Percentiles rank a stretch among this genome's conserved stretches.
Conservation (phyloP, 2,888 invertebrate species). For the Leucophenga montana region DNA sequence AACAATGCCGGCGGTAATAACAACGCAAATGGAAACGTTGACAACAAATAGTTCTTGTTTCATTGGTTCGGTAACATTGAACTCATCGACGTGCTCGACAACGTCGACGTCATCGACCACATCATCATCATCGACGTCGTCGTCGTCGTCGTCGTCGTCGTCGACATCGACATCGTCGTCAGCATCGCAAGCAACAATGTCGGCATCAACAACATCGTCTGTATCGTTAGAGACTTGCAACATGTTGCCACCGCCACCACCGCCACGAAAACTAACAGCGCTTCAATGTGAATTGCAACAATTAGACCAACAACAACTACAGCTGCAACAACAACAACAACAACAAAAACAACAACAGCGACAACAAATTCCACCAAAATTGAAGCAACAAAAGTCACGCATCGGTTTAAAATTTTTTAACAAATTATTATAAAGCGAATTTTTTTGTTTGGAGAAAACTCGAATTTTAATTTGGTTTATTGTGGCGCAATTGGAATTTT, state of each 20-base stretch:
- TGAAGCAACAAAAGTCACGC: background rate
- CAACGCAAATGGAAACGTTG: slow-evolving; percentile 31
- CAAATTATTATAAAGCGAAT: slow-evolving; percentile 11
- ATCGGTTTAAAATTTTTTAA: background rate
- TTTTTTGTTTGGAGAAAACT: background rate
- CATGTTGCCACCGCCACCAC: slow-evolving; percentile 47
- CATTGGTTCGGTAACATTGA: background rate
- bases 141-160: background rate
- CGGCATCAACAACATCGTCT: slow-evolving; percentile 37
- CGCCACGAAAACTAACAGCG: slow-evolving; percentile 26
- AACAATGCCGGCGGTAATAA: no score
- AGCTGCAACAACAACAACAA: slow-evolving; percentile 24
- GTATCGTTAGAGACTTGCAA: slow-evolving; percentile 49
- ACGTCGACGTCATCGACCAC: background rate
- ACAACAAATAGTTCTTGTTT: background rate
- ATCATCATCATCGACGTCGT: background rate
- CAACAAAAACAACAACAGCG: slow-evolving; percentile 35
- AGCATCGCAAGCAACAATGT: slow-evolving; percentile 30
- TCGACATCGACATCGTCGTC: slow-evolving; percentile 12
- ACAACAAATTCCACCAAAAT: background rate
- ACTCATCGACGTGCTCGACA: background rate
- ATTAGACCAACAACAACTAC: slow-evolving; percentile 40
- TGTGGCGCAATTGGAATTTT: slow-evolving; percentile 20
- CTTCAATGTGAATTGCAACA: background rate
- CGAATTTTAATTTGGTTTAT: no score